These are phyloP conservation scores for Tauraco erythrolophus DNA, from an alignment of 2,113 vertebrate species.

Conservation along the genomic window DNA sequence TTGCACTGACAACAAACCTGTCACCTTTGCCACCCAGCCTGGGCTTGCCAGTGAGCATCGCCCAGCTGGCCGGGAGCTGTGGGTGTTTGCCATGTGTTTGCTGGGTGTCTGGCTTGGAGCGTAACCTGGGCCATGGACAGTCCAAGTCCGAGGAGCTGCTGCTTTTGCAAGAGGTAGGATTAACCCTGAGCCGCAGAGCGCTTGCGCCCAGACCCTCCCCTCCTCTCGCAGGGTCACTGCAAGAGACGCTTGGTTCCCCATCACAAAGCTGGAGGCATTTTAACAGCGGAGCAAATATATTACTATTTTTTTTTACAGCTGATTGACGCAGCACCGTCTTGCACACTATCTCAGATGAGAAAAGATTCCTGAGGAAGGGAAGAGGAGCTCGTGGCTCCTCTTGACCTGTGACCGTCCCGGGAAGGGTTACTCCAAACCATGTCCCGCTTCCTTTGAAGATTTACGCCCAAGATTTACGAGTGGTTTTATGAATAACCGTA, in stretches of 20 bases:
- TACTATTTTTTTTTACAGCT: neutral
- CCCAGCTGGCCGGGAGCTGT: accelerated
- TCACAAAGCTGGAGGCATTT: accelerated
- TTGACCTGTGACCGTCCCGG: accelerated
- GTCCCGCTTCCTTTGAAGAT: neutral
- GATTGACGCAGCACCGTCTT: accelerated
- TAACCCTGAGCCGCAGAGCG: accelerated
- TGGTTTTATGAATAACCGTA: neutral
- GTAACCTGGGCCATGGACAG: neutral
- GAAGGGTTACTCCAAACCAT: neutral
- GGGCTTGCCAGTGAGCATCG: accelerated
- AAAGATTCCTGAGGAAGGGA: neutral
- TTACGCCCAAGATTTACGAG: neutral
- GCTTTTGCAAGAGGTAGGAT: neutral
- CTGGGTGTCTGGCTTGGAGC: neutral
- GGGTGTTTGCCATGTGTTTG: neutral
- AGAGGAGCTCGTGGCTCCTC: neutral
- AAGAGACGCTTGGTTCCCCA: accelerated
- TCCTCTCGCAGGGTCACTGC: accelerated
- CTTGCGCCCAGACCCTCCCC: neutral
- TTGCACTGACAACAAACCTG: accelerated
- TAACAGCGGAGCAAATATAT: accelerated
- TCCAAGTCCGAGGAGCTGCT: neutral
- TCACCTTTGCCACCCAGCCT: neutral
- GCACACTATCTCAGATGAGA: accelerated